Base-by-base conservation (phyloP, 2,113 vertebrate species). In the Sorex araneus region DNA sequence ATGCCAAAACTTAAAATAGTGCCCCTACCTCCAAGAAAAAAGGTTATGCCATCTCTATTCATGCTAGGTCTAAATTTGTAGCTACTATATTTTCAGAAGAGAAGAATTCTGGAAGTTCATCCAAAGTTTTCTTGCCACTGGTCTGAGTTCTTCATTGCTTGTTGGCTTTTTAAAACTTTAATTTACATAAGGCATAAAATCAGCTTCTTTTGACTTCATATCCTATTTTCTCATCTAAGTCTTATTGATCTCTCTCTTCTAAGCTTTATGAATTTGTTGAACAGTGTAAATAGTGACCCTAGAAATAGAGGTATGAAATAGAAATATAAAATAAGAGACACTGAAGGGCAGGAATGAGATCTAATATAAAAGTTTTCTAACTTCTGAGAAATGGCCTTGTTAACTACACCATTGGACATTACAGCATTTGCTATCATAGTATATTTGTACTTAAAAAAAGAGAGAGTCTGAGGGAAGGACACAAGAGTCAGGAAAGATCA, bases 1-100 rank as follows among this genome's bases (percentile, higher is more conserved):
- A 84, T 16, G 78, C 32, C 23, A 69, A 7, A 43, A 2, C n/a
- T 95, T 80, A 92, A 50, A 82, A 81, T 95, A 78, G 8, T 34
- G 84, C 23, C 84, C 54, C 36, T 23, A 60, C 45, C 21, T 63
- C 45, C 3, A 30, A 19, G 28, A 3, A 12, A 79, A 75, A 70
- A 18, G 91, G 21, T 79, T 45, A 85, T 73, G 43, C 64, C 13
- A 63, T 32, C 10, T 73, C 85, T 78, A 25, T 12, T 73, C 23
- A 34, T 16, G 36, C 23, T 54, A 13, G 80, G 28, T 54, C 21
- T n/a, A 86, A 19, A 32, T 71, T 10, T 6, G 12, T 87, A 94
- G 28, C 3, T 64, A 75, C 7, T 67, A 79, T 76, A 71, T 92
- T 40, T 88, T 67, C 89, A 67, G 27, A 88, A 87, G 50, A 85